phyloP scores from a whole-genome alignment of 2,113 vertebrate genomes.

The Sylvia atricapilla region DNA sequence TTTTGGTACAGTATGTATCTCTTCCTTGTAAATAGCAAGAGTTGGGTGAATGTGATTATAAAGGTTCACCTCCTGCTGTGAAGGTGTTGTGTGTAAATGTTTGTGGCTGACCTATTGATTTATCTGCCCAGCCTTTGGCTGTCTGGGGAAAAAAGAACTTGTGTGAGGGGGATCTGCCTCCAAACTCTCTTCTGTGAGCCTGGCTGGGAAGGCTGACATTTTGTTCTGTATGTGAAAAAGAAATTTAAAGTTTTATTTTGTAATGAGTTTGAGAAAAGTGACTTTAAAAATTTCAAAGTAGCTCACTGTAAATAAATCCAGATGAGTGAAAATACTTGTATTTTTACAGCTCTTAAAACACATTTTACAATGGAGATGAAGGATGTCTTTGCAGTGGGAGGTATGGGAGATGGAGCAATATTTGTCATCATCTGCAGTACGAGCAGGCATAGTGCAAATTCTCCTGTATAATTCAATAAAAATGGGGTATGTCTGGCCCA shows the following conservation, averaged over 20 bases:
- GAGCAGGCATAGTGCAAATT: not conserved
- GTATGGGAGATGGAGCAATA: not conserved
- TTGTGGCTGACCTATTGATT: not conserved
- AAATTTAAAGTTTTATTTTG: not conserved
- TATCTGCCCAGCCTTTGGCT: not conserved
- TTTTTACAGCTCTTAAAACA: not conserved
- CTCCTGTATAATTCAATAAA: not conserved
- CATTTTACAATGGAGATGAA: not conserved
- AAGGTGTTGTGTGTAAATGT: not conserved
- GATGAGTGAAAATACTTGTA: not conserved
- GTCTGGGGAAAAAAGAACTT: not conserved
- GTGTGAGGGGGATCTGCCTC: not conserved
- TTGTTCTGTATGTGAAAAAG: not conserved
- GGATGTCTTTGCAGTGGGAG: not conserved
- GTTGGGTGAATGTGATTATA: not conserved
- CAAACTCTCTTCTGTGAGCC: not conserved
- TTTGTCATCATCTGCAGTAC: not conserved
- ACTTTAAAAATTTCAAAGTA: not conserved
- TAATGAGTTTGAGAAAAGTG: not conserved
- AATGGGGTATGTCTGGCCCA: not conserved
- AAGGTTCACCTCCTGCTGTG: not conserved
- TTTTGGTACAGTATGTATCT: not conserved
- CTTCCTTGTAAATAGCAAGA: not conserved
- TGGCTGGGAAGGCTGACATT: not conserved
- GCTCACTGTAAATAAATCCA: not conserved